These are phyloP conservation scores for Botia almorhae DNA, from an alignment of 2,797 vertebrate genomes.

Conservation along the genomic window DNA sequence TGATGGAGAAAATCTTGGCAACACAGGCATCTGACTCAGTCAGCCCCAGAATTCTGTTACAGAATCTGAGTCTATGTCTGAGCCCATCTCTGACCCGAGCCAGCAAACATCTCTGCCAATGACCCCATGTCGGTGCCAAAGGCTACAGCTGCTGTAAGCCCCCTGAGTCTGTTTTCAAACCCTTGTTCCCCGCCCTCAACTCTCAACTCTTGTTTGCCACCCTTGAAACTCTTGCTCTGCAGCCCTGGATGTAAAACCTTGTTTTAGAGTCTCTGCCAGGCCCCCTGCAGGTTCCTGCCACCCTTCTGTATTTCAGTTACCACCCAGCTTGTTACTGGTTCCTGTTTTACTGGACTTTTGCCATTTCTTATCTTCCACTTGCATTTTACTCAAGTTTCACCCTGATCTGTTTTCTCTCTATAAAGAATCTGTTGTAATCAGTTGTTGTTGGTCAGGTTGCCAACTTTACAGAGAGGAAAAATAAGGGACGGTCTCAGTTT, in stretches of 20 bases:
- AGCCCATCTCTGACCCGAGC: not conserved
- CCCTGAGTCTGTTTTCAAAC: not conserved
- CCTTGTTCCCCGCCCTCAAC: not conserved
- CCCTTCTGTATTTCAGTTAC: not conserved
- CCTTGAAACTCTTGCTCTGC: not conserved
- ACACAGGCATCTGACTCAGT: not conserved
- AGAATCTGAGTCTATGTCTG: not conserved
- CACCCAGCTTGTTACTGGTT: not conserved
- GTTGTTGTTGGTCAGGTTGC: not conserved
- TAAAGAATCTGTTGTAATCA: not conserved
- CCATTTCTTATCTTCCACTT: not conserved
- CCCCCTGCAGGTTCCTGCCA: not conserved
- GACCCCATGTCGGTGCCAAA: not conserved
- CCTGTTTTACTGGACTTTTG: not conserved
- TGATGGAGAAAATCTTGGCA: constrained; percentile 1
- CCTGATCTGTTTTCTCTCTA: not conserved
- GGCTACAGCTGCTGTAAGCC: constrained; percentile 9
- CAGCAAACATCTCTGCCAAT: not conserved
- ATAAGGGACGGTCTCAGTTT: not conserved
- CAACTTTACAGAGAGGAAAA: not conserved
- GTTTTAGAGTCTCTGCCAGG: not conserved
- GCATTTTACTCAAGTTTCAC: not conserved
- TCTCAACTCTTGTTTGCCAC: not conserved
- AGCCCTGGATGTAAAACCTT: not conserved
- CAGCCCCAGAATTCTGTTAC: not conserved